Percentiles rank a stretch among this genome's conserved stretches.
Conservation (phyloP, 2,113 vertebrate species). For the Ceratotherium simum region DNA sequence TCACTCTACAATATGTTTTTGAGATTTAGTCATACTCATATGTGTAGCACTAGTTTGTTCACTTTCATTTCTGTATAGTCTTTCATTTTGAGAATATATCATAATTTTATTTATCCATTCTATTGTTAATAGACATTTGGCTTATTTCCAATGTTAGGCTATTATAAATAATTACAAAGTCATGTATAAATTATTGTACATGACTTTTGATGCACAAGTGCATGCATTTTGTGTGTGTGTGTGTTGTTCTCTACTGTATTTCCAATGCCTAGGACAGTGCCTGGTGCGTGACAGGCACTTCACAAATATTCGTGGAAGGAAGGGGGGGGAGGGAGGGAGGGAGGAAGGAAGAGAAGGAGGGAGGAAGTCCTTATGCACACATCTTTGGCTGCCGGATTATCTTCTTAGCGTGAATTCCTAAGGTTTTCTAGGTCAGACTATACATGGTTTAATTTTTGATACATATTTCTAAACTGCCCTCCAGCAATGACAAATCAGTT, state of each 20-base stretch:
- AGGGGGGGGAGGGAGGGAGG: no score
- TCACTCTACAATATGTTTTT: background rate
- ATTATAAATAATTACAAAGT: slow-evolving; percentile 45
- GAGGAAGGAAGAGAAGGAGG: no score
- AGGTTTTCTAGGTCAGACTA: background rate
- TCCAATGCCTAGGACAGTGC: background rate
- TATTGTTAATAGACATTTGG: slow-evolving; percentile 20
- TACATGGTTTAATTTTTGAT: background rate
- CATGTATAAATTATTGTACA: background rate
- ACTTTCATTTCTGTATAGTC: slow-evolving; percentile 50
- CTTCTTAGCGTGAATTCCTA: background rate
- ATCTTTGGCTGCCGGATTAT: background rate
- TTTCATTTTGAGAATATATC: slow-evolving; percentile 45
- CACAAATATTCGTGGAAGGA: background rate
- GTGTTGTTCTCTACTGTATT: background rate
- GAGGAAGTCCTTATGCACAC: background rate
- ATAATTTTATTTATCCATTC: slow-evolving; percentile 31
- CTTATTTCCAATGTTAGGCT: slow-evolving; percentile 12
- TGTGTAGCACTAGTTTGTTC: background rate
- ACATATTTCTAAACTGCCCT: background rate
- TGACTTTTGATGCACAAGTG: background rate
- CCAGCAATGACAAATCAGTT: background rate
- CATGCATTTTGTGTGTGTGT: background rate
- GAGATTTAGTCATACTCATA: slow-evolving; percentile 9
- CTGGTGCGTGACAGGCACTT: background rate